These are phyloP conservation scores for Gymnobelideus leadbeateri DNA, from an alignment of 2,113 vertebrate genomes.

Conservation along the genomic window DNA sequence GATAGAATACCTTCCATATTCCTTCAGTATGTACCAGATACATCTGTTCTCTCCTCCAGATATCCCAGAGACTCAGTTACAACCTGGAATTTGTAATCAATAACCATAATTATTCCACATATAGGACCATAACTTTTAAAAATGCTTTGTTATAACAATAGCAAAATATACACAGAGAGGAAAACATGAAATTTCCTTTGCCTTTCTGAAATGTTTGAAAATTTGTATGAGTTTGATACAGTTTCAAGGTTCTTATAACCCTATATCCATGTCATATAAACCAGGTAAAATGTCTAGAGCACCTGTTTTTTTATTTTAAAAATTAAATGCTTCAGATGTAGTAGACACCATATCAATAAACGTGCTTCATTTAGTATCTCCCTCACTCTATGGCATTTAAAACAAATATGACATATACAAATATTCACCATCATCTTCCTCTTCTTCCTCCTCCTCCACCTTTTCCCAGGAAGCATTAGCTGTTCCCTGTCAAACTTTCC, in stretches of 20 bases:
- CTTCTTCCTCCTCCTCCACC: slow-evolving; percentile 83
- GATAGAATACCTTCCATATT: too few species aligned
- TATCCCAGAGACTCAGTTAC: slow-evolving; percentile 74
- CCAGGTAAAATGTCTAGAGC: slow-evolving; percentile 82
- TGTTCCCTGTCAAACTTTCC: slow-evolving; percentile 83
- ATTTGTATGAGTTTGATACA: slow-evolving; percentile 84
- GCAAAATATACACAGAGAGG: slow-evolving; percentile 85
- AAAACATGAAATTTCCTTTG: slow-evolving; percentile 79
- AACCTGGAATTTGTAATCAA: slow-evolving; percentile 86
- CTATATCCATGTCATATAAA: slow-evolving; percentile 83
- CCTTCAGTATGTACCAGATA: too few species aligned
- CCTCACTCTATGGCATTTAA: slow-evolving; percentile 86
- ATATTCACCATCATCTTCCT: slow-evolving; percentile 84
- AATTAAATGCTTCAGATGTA: slow-evolving; percentile 84
- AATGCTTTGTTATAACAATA: slow-evolving; percentile 87
- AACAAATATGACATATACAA: slow-evolving; percentile 77
- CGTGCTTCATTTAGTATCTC: slow-evolving; percentile 82
- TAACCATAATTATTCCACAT: slow-evolving; percentile 86
- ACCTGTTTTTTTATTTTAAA: slow-evolving; percentile 80
- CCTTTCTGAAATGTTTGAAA: slow-evolving; percentile 86
- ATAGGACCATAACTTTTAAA: slow-evolving; percentile 87
- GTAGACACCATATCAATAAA: slow-evolving; percentile 80
- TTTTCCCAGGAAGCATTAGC: slow-evolving; percentile 83
- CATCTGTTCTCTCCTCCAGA: too few species aligned
- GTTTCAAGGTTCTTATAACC: slow-evolving; percentile 79